Evolutionary conservation across 2,888 invertebrate species (phyloP).

Genomic region (Carpatolechia fugitivella): DNA sequence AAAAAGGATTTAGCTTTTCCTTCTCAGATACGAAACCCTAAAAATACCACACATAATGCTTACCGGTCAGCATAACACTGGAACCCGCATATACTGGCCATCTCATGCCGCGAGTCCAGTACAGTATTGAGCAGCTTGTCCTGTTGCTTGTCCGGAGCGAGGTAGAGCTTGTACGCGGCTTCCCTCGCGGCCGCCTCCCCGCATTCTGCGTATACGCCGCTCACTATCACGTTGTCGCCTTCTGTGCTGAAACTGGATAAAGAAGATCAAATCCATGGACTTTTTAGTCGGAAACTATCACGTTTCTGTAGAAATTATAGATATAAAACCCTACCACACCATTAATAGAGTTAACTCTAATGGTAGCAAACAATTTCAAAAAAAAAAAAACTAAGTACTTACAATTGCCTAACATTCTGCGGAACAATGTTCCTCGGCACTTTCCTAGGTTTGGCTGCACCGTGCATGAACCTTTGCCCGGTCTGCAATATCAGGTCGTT

Average conservation of each 20-base stretch:
- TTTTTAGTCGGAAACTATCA: no score
- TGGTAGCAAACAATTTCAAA: no score
- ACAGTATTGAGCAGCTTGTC: constrained; percentile 86
- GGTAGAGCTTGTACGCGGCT: constrained; percentile 91
- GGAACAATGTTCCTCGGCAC: constrained; percentile 85
- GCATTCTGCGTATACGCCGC: constrained; percentile 91
- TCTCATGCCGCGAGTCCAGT: constrained; percentile 85
- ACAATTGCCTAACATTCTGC: constrained; percentile 85
- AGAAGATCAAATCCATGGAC: no score
- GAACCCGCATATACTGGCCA: constrained; percentile 95
- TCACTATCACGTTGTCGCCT: constrained; percentile 86
- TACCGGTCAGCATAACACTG: constrained; percentile 90
- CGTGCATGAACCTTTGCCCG: constrained; percentile 91
- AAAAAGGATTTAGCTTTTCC: no score
- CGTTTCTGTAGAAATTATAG: no score
- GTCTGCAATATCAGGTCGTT: constrained; percentile 92
- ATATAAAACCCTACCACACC: no score
- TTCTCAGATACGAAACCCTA: no score
- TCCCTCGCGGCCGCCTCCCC: constrained; percentile 88
- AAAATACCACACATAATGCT: neutral
- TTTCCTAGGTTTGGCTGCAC: constrained; percentile 83
- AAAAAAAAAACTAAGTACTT: constrained; percentile 50
- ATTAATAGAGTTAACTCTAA: no score
- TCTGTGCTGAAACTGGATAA: constrained; percentile 77
- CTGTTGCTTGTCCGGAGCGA: constrained; percentile 88